phyloP scores from a whole-genome alignment of 2,113 vertebrate genomes.

The Mesitornis unicolor region DNA sequence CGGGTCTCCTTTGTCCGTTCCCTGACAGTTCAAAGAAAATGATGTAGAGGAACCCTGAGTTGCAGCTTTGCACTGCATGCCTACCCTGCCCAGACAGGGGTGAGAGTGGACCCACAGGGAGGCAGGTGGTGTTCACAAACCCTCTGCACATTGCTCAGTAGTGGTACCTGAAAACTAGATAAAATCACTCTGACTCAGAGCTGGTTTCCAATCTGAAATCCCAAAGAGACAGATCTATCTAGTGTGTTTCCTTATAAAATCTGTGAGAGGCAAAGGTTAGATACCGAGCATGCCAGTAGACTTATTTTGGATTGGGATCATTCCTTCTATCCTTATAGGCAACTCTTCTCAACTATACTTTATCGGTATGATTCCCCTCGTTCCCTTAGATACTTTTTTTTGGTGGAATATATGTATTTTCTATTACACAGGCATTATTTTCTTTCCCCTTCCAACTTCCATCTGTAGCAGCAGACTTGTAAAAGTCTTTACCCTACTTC shows the following conservation, averaged over 20 bases:
- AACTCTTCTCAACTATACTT: background rate
- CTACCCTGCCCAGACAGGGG: background rate
- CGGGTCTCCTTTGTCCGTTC: background rate
- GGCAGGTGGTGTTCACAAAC: background rate
- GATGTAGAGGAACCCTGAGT: background rate
- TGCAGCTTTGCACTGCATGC: background rate
- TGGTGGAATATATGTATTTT: background rate
- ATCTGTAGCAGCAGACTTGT: background rate
- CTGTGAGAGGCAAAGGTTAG: background rate
- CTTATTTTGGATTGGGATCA: background rate
- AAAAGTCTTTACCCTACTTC: background rate
- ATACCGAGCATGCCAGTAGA: background rate
- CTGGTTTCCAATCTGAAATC: background rate
- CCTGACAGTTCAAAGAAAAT: background rate
- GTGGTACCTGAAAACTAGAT: background rate
- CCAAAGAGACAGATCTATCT: background rate
- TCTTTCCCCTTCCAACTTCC: background rate
- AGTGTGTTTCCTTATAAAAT: background rate
- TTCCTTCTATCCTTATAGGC: background rate
- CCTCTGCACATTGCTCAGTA: background rate
- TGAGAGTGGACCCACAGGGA: background rate
- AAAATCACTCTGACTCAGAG: background rate
- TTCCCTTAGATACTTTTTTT: background rate
- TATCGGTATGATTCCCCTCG: background rate
- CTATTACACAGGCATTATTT: background rate